Base-by-base conservation (phyloP, 2,888 invertebrate species). In the Stramonita haemastoma region DNA sequence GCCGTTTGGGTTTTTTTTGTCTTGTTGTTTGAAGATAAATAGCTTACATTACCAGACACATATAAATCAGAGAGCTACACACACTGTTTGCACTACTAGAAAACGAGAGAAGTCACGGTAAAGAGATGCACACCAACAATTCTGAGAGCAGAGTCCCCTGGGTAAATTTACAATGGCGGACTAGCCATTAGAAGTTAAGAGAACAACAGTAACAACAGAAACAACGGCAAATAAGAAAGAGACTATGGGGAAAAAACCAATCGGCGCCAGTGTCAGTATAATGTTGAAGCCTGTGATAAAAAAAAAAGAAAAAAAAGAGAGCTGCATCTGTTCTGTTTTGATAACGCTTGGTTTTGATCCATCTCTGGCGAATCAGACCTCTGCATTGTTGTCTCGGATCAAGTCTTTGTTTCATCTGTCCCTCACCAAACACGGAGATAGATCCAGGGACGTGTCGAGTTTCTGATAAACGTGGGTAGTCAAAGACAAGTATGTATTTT, bases 211-310 rank as follows among this genome's bases (percentile, higher is more conserved):
- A 22, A 46, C 32, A 46, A 46, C 46, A 46, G 46, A 46, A 46
- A 6, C 11, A 22, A 83, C 19, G 81, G 46, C 81, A 36, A 46
- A 36, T 22, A 22, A 46, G 36, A 4, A 81, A 81, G 22, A 34
- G 0, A 13, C 19, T 66, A 22, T 83, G 19, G 0, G 29, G 17
- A 83, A 11, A 81, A 36, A 15, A 8, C 11, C 36, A 83, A 83
- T 83, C 81, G 81, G 81, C 81, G 81, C 81, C 81, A 83, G 81
- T 83, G 46, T 36, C 36, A 26, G 26, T 83, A 4, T 46, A n/a
- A 46, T 46, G 46, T 8, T 46, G 77, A 79, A 79, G 77, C 32
- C 19, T 32, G 73, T 73, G 73, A 73, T 26, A 5, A 46, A 46
- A 46, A 5, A 46, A 46, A 60, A 60, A 60, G 73, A 73, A 4